phyloP scores from a whole-genome alignment of 1,140 invertebrate species.

The Diorhabda carinulata region DNA sequence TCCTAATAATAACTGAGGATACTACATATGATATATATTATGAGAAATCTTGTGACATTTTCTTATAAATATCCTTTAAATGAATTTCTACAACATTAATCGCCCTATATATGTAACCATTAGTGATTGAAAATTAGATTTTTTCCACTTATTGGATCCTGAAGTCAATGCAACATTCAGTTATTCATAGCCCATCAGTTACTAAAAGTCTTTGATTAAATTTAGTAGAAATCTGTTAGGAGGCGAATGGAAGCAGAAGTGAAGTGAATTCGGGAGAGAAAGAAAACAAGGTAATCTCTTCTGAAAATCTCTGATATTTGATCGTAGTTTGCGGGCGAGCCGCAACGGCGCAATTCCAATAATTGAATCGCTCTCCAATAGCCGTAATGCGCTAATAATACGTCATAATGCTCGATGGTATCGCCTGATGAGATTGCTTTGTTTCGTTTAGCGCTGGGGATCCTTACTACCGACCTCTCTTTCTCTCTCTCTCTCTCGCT shows the following conservation, averaged over 20 bases:
- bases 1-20: too few species aligned
- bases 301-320: conserved; percentile 42
- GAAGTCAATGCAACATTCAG: background rate
- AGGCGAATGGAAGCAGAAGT: conserved; percentile 1
- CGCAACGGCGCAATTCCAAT: conserved; percentile 49
- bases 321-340: conserved; percentile 43
- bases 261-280: conserved; percentile 1
- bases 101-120: too few species aligned
- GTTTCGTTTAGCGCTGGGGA: conserved; percentile 41
- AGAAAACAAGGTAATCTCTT: conserved; percentile 21
- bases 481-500: conserved; percentile 30
- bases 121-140: background rate
- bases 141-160: background rate
- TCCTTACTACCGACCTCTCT: conserved; percentile 28
- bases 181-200: conserved; percentile 2
- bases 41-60: too few species aligned
- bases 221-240: conserved; percentile 2
- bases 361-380: conserved; percentile 51
- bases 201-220: background rate
- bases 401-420: conserved; percentile 50
- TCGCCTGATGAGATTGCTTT: conserved; percentile 50
- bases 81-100: too few species aligned
- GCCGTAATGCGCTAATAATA: conserved; percentile 47
- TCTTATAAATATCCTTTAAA: too few species aligned
- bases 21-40: too few species aligned